These are phyloP conservation scores for Miltochrista miniata DNA, from an alignment of 2,888 invertebrate species.

Conservation along the genomic window DNA sequence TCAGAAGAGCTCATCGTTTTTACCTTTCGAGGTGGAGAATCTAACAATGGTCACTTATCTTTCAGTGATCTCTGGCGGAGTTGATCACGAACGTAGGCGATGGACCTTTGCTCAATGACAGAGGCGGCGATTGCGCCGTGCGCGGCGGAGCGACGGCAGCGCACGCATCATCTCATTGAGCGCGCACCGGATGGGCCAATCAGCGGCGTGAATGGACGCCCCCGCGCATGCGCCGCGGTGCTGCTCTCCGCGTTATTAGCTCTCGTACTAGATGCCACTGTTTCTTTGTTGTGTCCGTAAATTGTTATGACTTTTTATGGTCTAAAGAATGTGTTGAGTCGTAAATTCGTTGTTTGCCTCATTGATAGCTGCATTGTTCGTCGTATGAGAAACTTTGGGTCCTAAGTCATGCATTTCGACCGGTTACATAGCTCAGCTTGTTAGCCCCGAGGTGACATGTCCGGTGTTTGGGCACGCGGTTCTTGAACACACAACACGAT, in stretches of 20 bases:
- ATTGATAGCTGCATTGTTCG: constrained; percentile 66
- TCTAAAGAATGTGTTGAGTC: constrained; percentile 66
- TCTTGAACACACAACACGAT: constrained; percentile 19
- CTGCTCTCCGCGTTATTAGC: constrained; percentile 67
- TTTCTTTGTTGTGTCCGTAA: constrained; percentile 76
- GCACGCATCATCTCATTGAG: constrained; percentile 81
- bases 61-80: constrained; percentile 49
- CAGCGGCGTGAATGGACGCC: constrained; percentile 83
- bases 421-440: constrained; percentile 52
- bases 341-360: constrained; percentile 67
- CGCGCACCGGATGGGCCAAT: constrained; percentile 82
- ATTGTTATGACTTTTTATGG: constrained; percentile 78
- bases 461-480: constrained; percentile 24
- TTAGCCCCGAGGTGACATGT: constrained; percentile 56
- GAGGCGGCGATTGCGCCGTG: constrained; percentile 50
- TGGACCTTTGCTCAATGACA: constrained; percentile 80
- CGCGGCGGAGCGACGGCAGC: constrained; percentile 37
- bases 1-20: constrained; percentile 25
- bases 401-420: constrained; percentile 47
- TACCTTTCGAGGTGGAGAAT: constrained; percentile 28
- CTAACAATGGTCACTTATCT: constrained; percentile 49
- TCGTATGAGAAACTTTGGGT: constrained; percentile 47
- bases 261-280: constrained; percentile 72
- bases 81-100: constrained; percentile 78
- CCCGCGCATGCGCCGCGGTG: constrained; percentile 66